Conservation (phyloP, 2,113 vertebrate genomes). For the Bos javanicus region DNA sequence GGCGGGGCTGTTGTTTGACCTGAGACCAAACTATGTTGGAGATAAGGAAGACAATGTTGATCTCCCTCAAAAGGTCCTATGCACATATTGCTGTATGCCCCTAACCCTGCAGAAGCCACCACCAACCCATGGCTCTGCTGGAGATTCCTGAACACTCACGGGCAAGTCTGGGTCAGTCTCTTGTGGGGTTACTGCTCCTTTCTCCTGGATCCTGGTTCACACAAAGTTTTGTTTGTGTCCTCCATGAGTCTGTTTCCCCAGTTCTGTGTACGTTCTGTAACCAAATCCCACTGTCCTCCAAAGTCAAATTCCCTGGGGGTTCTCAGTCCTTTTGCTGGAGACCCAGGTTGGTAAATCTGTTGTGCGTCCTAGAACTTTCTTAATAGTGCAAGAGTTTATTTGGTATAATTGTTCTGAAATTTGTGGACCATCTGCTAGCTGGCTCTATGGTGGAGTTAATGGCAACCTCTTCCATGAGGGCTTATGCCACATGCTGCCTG, state of each 20-base stretch:
- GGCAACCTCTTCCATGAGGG: not conserved
- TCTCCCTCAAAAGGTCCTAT: not conserved
- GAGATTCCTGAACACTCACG: not conserved
- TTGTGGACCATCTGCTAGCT: not conserved
- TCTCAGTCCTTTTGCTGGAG: not conserved
- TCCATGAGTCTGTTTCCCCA: not conserved
- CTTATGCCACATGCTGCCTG: not conserved
- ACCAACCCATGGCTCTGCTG: not conserved
- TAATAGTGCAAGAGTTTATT: not conserved
- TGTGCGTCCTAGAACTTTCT: not conserved
- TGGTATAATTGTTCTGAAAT: not conserved
- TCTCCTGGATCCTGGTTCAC: not conserved
- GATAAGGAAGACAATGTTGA: not conserved
- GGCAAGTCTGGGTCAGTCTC: not conserved
- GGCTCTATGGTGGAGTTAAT: not conserved
- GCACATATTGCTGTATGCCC: not conserved
- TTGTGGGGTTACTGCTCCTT: not conserved
- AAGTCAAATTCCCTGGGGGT: not conserved
- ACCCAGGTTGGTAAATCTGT: not conserved
- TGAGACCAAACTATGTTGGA: not conserved
- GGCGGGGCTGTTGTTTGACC: not conserved
- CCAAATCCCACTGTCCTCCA: not conserved
- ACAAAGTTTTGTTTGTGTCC: not conserved
- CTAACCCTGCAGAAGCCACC: not conserved
- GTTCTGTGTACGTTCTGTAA: not conserved